Base-by-base conservation (phyloP, 2,113 vertebrate species). In the Bubo scandiacus region DNA sequence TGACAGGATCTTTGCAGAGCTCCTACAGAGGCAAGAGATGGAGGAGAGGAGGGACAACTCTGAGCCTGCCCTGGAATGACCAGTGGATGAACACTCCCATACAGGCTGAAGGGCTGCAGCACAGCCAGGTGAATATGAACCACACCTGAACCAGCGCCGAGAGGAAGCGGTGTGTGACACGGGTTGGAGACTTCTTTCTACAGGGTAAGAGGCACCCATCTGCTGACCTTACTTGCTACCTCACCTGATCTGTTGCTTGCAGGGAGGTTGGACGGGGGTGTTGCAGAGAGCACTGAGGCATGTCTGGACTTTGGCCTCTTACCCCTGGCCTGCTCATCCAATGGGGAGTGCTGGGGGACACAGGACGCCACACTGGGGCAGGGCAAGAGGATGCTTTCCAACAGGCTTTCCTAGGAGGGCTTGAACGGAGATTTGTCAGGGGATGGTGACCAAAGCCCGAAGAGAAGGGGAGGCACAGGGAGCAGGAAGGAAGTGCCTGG, bases 61-160 rank as follows among this genome's bases (percentile, higher is more conserved):
- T 59, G 66, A 59, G 51, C 13, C 51, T 45, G 26, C 20, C 18
- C 36, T 45, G 36, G 32, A 81, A 43, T 43, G 62, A 66, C 18
- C 49, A 21, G 49, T 55, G 51, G 15, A 29, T 54, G 49, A n/a
- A 29, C 14, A 10, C 6, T 61, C 8, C 43, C 57, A 49, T 54
- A 65, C 14, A n/a, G 43, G 38, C 61, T 78, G 34, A 36, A 59
- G 65, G 25, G 42, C 43, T 55, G 54, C 10, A 15, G n/a, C 30
- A 42, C 12, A 78, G 22, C 17, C 43, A 47, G 49, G 22, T 58
- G 43, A 45, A 32, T n/a, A 45, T 52, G 63, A 71, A 26, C 34
- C 42, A 29, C 0, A 0, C 12, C 61, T 54, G 67, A 30, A 23
- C 15, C n/a, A 57, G n/a, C 8, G 2, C 49, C 10, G 4, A 54